These are phyloP conservation scores for Listronotus oregonensis DNA, from an alignment of 1,140 invertebrate genomes.

Conservation along the genomic window DNA sequence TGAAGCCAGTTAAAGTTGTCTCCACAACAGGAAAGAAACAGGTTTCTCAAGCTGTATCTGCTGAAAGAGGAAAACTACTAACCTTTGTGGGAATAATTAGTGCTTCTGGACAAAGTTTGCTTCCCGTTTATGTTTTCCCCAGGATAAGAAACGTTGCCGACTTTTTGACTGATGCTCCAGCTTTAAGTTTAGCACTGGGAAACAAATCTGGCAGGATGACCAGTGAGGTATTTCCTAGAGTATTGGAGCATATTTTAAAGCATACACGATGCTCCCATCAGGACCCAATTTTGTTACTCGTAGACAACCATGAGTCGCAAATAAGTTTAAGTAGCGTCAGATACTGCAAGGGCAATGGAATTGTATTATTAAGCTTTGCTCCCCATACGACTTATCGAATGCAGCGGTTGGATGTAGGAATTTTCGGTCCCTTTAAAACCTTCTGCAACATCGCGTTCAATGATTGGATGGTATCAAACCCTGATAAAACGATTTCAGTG, in stretches of 20 bases:
- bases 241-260: neutral
- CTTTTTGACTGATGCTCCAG: neutral
- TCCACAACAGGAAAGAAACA: neutral
- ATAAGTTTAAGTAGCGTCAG: constrained; percentile 46
- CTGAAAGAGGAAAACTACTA: neutral
- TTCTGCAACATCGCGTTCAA: neutral
- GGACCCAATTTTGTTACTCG: neutral
- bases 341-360: constrained; percentile 50
- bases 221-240: neutral
- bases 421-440: constrained; percentile 34
- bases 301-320: constrained; percentile 56
- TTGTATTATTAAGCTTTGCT: constrained; percentile 44
- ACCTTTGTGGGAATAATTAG: neutral
- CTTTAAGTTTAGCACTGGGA: neutral
- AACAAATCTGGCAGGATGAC: neutral
- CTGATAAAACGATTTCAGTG: no score
- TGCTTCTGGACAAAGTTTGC: neutral
- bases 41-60: neutral
- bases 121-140: neutral
- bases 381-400: constrained; percentile 27
- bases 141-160: neutral
- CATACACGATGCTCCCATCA: neutral
- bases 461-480: neutral
- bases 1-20: neutral
- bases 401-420: constrained; percentile 30